phyloP scores from a whole-genome alignment of 2,113 vertebrate species.

The Pseudorhombus dupliciocellatus region DNA sequence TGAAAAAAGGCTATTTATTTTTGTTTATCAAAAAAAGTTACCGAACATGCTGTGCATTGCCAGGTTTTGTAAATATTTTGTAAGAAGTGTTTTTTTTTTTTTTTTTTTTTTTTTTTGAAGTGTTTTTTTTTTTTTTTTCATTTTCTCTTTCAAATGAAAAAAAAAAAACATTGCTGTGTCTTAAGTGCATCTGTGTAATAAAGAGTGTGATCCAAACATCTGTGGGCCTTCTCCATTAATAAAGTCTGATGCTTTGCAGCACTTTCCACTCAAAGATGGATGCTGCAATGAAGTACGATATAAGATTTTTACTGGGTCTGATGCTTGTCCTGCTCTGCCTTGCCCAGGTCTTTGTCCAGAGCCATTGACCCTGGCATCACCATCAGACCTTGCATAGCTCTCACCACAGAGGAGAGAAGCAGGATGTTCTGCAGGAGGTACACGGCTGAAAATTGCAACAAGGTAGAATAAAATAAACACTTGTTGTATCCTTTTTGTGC shows the following conservation, averaged over 20 bases:
- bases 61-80: slow-evolving; percentile 84
- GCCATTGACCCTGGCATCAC: slow-evolving; percentile 66
- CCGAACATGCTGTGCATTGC: slow-evolving; percentile 85
- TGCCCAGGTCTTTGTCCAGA: slow-evolving; percentile 69
- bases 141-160: slow-evolving; percentile 67
- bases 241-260: not conserved
- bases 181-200: slow-evolving; percentile 81
- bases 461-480: slow-evolving; percentile 37
- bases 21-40: slow-evolving; percentile 76
- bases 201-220: slow-evolving; percentile 75
- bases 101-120: slow-evolving; percentile 69
- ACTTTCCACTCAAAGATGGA: not conserved
- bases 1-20: slow-evolving; percentile 83
- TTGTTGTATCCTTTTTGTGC: not conserved
- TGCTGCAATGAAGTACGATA: not conserved
- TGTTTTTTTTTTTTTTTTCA: slow-evolving; percentile 64
- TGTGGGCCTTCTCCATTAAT: slow-evolving; percentile 21
- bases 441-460: not conserved
- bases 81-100: slow-evolving; percentile 69
- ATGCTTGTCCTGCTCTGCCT: slow-evolving; percentile 45
- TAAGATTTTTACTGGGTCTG: slow-evolving; percentile 7
- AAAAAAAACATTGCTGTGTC: slow-evolving; percentile 72
- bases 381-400: slow-evolving; percentile 60
- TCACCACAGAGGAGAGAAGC: slow-evolving; percentile 58
- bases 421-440: slow-evolving; percentile 51